A percentile compares a stretch with the other conserved stretches of the same genome.
Evolutionary conservation across 2,888 invertebrate species (phyloP).

Genomic region (Entomobrya proxima): DNA sequence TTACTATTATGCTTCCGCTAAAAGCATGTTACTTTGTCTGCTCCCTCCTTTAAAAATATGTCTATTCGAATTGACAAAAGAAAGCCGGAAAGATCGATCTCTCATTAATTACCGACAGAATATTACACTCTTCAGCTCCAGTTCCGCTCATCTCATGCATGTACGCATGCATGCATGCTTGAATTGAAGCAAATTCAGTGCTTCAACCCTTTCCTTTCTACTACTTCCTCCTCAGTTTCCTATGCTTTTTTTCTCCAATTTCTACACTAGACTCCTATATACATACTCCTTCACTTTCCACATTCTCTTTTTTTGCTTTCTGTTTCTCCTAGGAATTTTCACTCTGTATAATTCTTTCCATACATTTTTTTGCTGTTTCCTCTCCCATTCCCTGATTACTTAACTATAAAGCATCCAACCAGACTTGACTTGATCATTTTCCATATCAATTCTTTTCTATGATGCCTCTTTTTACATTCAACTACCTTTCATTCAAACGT

Average conservation of each 20-base stretch:
- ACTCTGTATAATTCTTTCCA: conserved; percentile 38
- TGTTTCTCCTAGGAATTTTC: conserved; percentile 32
- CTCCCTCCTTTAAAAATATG: conserved; percentile 8
- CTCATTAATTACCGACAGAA: conserved; percentile 74
- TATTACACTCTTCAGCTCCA: conserved; percentile 73
- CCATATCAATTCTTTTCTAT: conserved; percentile 59
- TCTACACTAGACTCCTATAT: not conserved
- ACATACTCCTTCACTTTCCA: not conserved
- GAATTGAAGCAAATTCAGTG: conserved; percentile 48
- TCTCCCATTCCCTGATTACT: conserved; percentile 61
- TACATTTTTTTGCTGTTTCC: conserved; percentile 48
- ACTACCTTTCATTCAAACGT: conserved; percentile 45
- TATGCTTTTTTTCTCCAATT: not conserved
- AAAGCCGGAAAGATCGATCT: conserved; percentile 74
- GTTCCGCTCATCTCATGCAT: conserved; percentile 68
- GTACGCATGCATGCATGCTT: conserved; percentile 60
- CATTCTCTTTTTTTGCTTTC: conserved; percentile 3
- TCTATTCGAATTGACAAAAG: conserved; percentile 63
- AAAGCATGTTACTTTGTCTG: not conserved
- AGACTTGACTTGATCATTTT: conserved; percentile 64
- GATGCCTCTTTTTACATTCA: conserved; percentile 45
- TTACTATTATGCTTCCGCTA: too few relatives aligned
- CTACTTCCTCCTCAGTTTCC: conserved; percentile 36
- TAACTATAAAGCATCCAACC: conserved; percentile 54
- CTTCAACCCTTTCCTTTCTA: conserved; percentile 58